Evolutionary conservation across 2,888 invertebrate species (phyloP), one percentile per base, ranked within the genome.

Genomic region (Dyspetes luteomarginatus): DNA sequence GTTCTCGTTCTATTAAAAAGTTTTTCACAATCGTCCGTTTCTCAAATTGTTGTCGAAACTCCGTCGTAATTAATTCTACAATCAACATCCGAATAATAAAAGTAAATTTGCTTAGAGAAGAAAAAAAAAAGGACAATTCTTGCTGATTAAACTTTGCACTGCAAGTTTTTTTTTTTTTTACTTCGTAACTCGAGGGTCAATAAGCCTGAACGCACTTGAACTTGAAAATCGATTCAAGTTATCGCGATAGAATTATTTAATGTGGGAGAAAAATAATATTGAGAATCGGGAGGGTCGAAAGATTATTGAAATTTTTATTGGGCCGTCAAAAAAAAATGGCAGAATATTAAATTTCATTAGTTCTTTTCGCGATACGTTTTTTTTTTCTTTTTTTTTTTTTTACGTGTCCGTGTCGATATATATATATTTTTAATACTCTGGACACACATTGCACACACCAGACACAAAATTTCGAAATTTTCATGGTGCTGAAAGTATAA

Each of bases 401-500:
- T 43, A 62, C 7, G 36, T 36, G 36, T 36, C 12, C 36, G 9
- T 43, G 9, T 17, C 30, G 48, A 36, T 58, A 12, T 36, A 7
- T 64, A 30, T 9, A 55, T 45, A 55, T 24, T 41, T 41, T n/a
- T 43, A n/a, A n/a, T n/a, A n/a, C n/a, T n/a, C n/a, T n/a, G n/a
- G n/a, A n/a, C n/a, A 73, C 12, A 60, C 60, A 9, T 30, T 50
- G 48, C 45, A 55, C 45, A 62, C 60, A 36, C n/a, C 17, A n/a
- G 36, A 65, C 58, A 58, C 71, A 71, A 43, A 68, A 68, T 71
- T 58, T 19, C 24, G 48, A 76, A 58, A 65, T 74, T 64, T 78
- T 58, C 67, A 75, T 68, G 75, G 74, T 76, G 78, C 81, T 81
- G 74, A 68, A 80, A 80, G 43, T 80, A 48, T 48, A 67, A 26